Percentiles rank a stretch among this genome's conserved stretches.
Conservation (phyloP, 2,888 invertebrate species). For the Cyclophora albipunctata region DNA sequence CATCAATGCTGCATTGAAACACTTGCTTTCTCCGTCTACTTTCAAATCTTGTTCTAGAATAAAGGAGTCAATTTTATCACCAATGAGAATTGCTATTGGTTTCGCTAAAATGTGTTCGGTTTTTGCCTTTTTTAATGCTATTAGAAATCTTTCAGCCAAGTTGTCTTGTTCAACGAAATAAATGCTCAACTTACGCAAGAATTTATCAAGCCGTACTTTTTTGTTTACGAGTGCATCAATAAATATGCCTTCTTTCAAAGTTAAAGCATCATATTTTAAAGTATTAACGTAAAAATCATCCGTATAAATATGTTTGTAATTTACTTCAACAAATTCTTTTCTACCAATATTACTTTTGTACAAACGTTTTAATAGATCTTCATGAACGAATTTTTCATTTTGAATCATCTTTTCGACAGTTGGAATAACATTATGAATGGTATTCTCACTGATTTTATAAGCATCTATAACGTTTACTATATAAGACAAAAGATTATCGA, state of each 20-base stretch:
- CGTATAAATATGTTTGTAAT: conserved; percentile 32
- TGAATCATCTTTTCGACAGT: conserved; percentile 23
- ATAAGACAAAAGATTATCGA: background rate
- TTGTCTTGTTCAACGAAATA: conserved; percentile 44
- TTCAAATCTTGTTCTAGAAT: conserved; percentile 16
- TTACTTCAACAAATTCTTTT: conserved; percentile 30
- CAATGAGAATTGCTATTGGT: conserved; percentile 14
- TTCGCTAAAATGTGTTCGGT: conserved; percentile 12
- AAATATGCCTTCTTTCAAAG: conserved; percentile 24
- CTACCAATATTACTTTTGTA: conserved; percentile 34
- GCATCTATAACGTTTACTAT: conserved; percentile 25
- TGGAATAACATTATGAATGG: conserved; percentile 18
- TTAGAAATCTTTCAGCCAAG: conserved; percentile 25
- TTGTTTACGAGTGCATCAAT: conserved; percentile 18
- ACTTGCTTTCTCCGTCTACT: conserved; percentile 10
- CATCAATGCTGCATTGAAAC: conserved; percentile 29
- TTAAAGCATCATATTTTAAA: conserved; percentile 35
- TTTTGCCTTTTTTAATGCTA: conserved; percentile 4
- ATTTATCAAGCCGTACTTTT: conserved; percentile 13
- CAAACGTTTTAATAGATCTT: conserved; percentile 25
- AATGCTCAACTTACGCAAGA: conserved; percentile 32
- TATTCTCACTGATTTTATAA: conserved; percentile 25
- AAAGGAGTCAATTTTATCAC: conserved; percentile 10
- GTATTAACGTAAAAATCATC: conserved; percentile 42
- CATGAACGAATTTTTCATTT: conserved; percentile 15